Evolutionary conservation across 2,797 vertebrate genomes (phyloP), one percentile per base, ranked within the genome.

Genomic region (Lophura swinhoii): DNA sequence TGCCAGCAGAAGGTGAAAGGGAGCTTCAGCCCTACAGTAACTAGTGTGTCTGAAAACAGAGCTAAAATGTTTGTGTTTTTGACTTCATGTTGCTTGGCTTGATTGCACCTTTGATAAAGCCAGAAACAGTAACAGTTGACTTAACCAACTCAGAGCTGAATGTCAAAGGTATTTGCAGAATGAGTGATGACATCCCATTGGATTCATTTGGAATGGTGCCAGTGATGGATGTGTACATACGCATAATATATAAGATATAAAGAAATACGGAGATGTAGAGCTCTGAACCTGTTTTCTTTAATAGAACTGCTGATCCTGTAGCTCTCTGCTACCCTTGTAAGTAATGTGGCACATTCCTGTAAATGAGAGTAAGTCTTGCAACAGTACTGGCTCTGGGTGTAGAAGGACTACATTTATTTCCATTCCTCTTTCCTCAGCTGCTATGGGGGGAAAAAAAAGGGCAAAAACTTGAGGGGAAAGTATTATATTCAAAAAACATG

Each of bases 21-120:
- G 48, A 64, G 70, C 74, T 60, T 83, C 62, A 89, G 0, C 62
- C 7, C 3, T 74, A 55, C 69, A 80, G 53, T 80, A 87, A 62
- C 82, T 39, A 18, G 24, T 8, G 23, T 87, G 53, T 88, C 86
- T 88, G 80, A 73, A 95, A 91, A 84, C 83, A 87, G 46, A 86
- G 41, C 55, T 84, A 24, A 95, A 81, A 43, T 78, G n/a, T 82
- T 94, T 75, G 58, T 1, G 1, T 1, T 23, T 58, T 26, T 56
- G 6, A 29, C 39, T 82, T 87, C 51, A 31, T 59, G 12, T 58
- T 77, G 5, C 46, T 71, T 94, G 68, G 35, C 76, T 84, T 66
- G 48, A 62, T 48, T 41, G 46, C 13, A 33, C 31, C 9, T 62
- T 84, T 60, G 90, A 21, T 95, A 51, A 26, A 63, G 39, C 43